Percentiles rank a stretch among this genome's conserved stretches.
Evolutionary conservation across 2,888 invertebrate species (phyloP).

Genomic region (Pomacea canaliculata): DNA sequence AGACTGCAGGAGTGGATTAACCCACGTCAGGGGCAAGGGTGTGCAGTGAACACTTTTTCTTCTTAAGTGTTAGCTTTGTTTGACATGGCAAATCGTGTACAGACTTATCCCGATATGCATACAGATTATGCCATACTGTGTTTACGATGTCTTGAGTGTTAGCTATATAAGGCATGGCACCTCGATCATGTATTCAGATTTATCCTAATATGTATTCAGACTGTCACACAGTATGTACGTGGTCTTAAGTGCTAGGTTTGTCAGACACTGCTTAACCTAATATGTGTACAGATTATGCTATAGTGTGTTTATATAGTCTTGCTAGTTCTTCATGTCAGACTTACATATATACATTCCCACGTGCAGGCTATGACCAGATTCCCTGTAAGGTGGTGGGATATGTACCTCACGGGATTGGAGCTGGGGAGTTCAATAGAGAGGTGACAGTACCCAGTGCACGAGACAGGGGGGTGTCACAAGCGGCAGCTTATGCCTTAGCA

Average conservation of each 20-base stretch:
- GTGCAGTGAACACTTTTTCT: not conserved
- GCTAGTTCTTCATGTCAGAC: too few relatives aligned
- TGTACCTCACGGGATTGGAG: conserved; percentile 73
- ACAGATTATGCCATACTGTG: too few relatives aligned
- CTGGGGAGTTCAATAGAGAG: conserved; percentile 76
- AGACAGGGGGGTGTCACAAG: conserved; percentile 85
- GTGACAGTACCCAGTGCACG: conserved; percentile 77
- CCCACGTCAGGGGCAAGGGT: conserved; percentile 75
- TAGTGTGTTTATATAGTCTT: too few relatives aligned
- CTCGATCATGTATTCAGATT: too few relatives aligned
- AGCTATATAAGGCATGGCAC: too few relatives aligned
- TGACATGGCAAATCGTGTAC: not conserved
- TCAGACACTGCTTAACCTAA: not conserved
- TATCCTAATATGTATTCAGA: too few relatives aligned
- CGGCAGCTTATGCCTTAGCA: conserved; percentile 84
- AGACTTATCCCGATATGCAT: too few relatives aligned
- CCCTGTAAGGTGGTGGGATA: conserved; percentile 82
- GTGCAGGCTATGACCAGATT: conserved; percentile 78
- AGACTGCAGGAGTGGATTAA: conserved; percentile 81
- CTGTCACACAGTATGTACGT: not conserved
- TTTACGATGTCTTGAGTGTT: too few relatives aligned
- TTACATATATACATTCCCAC: not conserved
- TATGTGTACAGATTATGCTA: too few relatives aligned
- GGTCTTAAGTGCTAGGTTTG: not conserved
- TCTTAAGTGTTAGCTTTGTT: not conserved